These are phyloP conservation scores for Druon quercuslanigerum DNA, from an alignment of 1,140 invertebrate genomes.

Conservation along the genomic window DNA sequence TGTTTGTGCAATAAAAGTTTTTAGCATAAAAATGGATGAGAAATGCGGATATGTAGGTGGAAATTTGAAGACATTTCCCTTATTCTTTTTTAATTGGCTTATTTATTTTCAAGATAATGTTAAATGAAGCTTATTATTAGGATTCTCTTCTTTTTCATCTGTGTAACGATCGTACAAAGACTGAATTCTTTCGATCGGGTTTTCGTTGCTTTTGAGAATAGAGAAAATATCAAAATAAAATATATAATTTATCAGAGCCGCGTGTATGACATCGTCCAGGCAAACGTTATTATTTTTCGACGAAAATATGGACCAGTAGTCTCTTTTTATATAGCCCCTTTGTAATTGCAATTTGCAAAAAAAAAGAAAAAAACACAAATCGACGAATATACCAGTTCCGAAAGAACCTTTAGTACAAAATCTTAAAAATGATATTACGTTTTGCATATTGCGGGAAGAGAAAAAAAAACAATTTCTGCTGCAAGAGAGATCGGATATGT, in stretches of 20 bases:
- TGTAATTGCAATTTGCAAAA: not conserved
- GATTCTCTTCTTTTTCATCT: not conserved
- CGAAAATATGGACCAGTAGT: not conserved
- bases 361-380: not conserved
- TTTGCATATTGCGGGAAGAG: not conserved
- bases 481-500: too few relatives aligned
- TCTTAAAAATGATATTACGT: not conserved
- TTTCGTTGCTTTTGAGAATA: not conserved
- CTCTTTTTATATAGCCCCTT: not conserved
- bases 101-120: constrained; percentile 16
- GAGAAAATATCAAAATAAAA: not conserved
- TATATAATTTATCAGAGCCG: not conserved
- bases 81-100: not conserved
- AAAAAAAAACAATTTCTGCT: too few relatives aligned
- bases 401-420: too few relatives aligned
- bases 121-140: not conserved
- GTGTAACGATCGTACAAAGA: not conserved
- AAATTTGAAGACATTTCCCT: not conserved
- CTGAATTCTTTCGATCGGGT: too few relatives aligned
- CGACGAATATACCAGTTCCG: too few relatives aligned
- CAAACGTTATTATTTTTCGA: not conserved
- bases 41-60: too few relatives aligned
- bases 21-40: too few relatives aligned
- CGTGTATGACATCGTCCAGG: constrained; percentile 1
- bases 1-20: too few relatives aligned